Evolutionary conservation across 2,797 vertebrate genomes (phyloP).

Genomic region (Amazona ochrocephala): DNA sequence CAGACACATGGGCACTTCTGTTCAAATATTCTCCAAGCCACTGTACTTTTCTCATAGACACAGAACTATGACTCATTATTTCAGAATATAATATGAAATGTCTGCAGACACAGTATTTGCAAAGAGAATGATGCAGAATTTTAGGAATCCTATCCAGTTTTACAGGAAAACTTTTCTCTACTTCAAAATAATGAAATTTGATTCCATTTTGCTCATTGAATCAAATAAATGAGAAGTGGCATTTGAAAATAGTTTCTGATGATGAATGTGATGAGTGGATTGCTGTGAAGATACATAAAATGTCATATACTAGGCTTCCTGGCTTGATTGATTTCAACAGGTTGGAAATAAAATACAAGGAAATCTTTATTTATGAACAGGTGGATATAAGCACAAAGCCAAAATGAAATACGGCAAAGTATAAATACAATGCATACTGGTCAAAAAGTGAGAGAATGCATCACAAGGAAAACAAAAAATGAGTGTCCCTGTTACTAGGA

Average conservation of each 20-base stretch:
- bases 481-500: not conserved
- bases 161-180: constrained; percentile 15
- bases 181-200: constrained; percentile 39
- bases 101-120: not conserved
- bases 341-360: constrained; percentile 57
- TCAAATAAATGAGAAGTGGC: constrained; percentile 57
- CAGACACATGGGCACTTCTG: not conserved
- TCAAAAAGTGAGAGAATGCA: constrained; percentile 16
- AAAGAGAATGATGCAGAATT: not conserved
- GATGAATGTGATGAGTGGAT: constrained; percentile 41
- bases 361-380: constrained; percentile 61
- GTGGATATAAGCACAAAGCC: constrained; percentile 7
- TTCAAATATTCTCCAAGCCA: not conserved
- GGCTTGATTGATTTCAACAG: constrained; percentile 58
- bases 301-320: constrained; percentile 43
- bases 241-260: constrained; percentile 59
- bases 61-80: not conserved
- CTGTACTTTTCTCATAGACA: not conserved
- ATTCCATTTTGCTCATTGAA: constrained; percentile 45
- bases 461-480: constrained; percentile 6
- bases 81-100: not conserved
- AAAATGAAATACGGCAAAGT: constrained; percentile 37
- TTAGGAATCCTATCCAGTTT: not conserved
- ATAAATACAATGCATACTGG: constrained; percentile 4
- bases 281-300: constrained; percentile 56